phyloP scores from a whole-genome alignment of 1,140 invertebrate genomes.

The Centruroides vittatus region DNA sequence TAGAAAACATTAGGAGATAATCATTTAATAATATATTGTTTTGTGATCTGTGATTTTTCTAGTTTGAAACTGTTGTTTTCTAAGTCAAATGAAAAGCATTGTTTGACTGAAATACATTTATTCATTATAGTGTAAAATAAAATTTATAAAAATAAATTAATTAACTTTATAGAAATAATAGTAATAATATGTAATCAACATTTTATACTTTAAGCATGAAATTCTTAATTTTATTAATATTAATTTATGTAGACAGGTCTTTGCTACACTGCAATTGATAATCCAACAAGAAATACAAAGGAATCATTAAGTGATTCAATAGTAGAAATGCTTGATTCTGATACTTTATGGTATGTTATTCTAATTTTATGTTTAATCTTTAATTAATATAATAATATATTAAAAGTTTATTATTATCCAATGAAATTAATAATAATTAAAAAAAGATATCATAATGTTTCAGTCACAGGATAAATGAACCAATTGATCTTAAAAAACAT shows the following conservation, averaged over 20 bases:
- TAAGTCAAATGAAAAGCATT: too few species aligned
- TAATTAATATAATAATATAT: constrained; percentile 26
- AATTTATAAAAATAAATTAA: too few species aligned
- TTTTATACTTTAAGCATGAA: neutral
- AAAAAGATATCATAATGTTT: neutral
- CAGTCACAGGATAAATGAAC: constrained; percentile 38
- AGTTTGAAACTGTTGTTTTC: too few species aligned
- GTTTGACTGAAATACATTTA: too few species aligned
- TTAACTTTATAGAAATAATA: too few species aligned
- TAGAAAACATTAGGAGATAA: too few species aligned
- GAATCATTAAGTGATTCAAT: constrained; percentile 60
- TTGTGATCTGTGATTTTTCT: too few species aligned
- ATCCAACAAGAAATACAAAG: constrained; percentile 65
- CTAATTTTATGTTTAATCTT: constrained; percentile 35
- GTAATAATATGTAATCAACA: too few species aligned
- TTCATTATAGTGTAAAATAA: too few species aligned
- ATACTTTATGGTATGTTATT: constrained; percentile 58
- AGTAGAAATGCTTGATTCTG: constrained; percentile 68
- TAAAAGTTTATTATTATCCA: too few species aligned
- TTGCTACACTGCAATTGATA: constrained; percentile 78
- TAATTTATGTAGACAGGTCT: constrained; percentile 53
- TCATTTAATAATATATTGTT: too few species aligned
- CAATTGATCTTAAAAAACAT: constrained; percentile 52
- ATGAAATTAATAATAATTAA: neutral
- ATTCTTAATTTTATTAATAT: neutral